These are phyloP conservation scores for Tetranychus cinnabarinus DNA, from an alignment of 1,140 invertebrate species.

Conservation along the genomic window DNA sequence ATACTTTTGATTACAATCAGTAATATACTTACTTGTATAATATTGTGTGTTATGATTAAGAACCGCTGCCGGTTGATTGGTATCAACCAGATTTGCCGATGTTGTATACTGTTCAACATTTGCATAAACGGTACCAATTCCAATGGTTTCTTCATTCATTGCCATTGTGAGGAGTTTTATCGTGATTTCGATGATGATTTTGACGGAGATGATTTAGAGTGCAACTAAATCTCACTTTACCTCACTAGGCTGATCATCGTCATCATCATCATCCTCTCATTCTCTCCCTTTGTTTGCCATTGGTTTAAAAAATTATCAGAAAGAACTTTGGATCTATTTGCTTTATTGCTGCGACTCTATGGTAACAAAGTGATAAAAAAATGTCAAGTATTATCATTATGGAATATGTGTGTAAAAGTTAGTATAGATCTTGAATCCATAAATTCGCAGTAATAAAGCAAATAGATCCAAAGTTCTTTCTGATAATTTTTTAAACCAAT, in stretches of 20 bases:
- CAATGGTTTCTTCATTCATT: too few relatives aligned
- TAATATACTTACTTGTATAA: too few relatives aligned
- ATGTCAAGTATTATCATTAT: neutral
- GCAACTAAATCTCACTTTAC: neutral
- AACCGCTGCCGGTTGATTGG: neutral
- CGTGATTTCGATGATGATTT: neutral
- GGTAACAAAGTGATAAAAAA: neutral
- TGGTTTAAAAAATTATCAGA: too few relatives aligned
- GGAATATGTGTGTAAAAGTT: neutral
- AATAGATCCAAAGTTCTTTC: too few relatives aligned
- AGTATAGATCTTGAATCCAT: too few relatives aligned
- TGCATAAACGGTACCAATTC: too few relatives aligned
- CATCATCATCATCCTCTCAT: neutral
- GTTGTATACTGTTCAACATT: neutral
- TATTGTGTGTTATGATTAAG: neutral
- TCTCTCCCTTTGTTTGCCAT: neutral
- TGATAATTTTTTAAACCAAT: too few relatives aligned
- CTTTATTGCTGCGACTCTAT: neutral
- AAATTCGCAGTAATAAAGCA: neutral
- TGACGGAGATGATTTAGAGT: neutral
- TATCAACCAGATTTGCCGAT: neutral
- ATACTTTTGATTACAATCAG: too few relatives aligned
- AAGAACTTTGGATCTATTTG: too few relatives aligned
- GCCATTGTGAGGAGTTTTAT: neutral
- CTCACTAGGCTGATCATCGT: neutral